Percentiles rank a stretch among this genome's conserved stretches.
phyloP scores from a whole-genome alignment of 1,140 invertebrate species.

The Drosophila arizonae region DNA sequence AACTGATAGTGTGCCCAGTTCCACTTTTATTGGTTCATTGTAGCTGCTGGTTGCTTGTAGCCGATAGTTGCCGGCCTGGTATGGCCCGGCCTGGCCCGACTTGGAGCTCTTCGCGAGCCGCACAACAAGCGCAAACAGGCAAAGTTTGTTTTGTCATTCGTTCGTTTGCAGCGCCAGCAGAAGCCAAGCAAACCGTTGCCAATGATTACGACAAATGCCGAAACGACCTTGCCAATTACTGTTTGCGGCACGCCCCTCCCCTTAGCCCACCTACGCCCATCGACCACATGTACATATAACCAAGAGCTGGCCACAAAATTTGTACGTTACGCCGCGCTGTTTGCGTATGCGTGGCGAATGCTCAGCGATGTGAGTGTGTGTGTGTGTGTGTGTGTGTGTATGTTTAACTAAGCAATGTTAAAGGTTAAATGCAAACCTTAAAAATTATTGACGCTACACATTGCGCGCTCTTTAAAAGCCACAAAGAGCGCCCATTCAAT shows the following conservation, averaged over 20 bases:
- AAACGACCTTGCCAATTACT: conserved; percentile 78
- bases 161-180: conserved; percentile 49
- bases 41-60: conserved; percentile 3
- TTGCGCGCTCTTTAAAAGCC: conserved; percentile 9
- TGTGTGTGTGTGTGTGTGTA: conserved; percentile 39
- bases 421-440: conserved; percentile 67
- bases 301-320: conserved; percentile 18
- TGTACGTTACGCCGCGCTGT: conserved; percentile 39
- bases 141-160: conserved; percentile 59
- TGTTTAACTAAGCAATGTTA: conserved; percentile 38
- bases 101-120: conserved; percentile 36
- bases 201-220: conserved; percentile 76
- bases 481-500: conserved; percentile 16
- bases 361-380: conserved; percentile 50
- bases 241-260: conserved; percentile 26
- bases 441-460: conserved; percentile 24
- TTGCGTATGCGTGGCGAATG: conserved; percentile 55
- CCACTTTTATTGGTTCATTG: neutral
- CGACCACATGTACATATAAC: neutral
- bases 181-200: conserved; percentile 63
- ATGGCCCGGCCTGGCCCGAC: neutral
- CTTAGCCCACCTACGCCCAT: neutral
- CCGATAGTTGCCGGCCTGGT: neutral
- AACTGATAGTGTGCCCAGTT: neutral
- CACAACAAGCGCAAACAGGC: conserved; percentile 61